Evolutionary conservation across 2,888 invertebrate genomes (phyloP), one percentile per base, ranked within the genome.

Genomic region (Metalampra italica): DNA sequence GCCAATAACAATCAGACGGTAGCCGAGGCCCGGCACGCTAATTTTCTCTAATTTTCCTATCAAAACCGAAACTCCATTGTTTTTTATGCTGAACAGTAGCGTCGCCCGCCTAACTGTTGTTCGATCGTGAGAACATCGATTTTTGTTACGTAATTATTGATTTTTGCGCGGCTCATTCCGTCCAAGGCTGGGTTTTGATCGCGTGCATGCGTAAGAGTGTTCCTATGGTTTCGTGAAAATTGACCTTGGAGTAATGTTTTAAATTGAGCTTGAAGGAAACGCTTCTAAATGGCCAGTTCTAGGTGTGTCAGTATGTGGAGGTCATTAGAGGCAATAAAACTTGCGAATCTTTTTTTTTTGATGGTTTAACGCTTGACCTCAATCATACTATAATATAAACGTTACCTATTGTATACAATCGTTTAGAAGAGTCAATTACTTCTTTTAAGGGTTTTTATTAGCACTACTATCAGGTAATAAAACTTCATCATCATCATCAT

Each of bases 21-120:
- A 89, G 88, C 85, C 67, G 64, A 68, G 60, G 57, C 71, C 60
- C 66, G 66, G 71, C 75, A 78, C 76, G 75, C 82, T 88, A 88
- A 89, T 89, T 88, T 87, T 81, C 82, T 78, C 87, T 88, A 87
- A 89, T 89, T 89, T 88, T 87, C 88, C 78, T 87, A 88, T 88
- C 88, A 88, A 84, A 88, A 79, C 65, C 83, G 75, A 79, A 75
- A 77, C 78, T 68, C 62, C 67, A 71, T 78, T 76, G 75, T 81
- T 81, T 78, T 79, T 77, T 72, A 66, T 58, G 36, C 11, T 60
- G 48, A 57, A 59, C 66, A 63, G 71, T 76, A 72, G 79, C 78
- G 81, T 79, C 78, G 62, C 61, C 43, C 12, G 43, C 56, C 62
- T 82, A 82, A 83, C 83, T 78, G 84, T 79, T 62, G 56, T 70